Percentiles rank a stretch among this genome's conserved stretches.
phyloP scores from a whole-genome alignment of 2,113 vertebrate genomes.

The Cheilinus undulatus region DNA sequence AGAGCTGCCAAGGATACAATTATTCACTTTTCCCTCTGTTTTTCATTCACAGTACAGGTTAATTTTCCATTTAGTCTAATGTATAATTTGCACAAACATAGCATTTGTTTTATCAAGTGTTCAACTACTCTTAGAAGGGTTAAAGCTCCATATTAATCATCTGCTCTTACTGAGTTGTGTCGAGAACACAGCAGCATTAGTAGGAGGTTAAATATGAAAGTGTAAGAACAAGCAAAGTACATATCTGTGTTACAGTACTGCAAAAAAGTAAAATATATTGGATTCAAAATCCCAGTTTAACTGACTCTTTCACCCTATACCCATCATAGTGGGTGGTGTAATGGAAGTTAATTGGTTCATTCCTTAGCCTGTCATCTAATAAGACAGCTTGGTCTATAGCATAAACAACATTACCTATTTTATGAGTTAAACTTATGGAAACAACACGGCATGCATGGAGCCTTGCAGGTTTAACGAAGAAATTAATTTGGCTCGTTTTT shows the following conservation, averaged over 20 bases:
- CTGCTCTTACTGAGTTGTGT: conserved; percentile 15
- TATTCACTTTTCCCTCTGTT: not conserved
- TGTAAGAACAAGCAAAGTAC: conserved; percentile 1
- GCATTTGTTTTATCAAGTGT: too few relatives aligned
- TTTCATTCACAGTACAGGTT: not conserved
- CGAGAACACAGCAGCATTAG: conserved; percentile 28
- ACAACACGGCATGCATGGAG: too few relatives aligned
- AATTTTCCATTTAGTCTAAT: not conserved
- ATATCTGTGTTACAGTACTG: conserved; percentile 8
- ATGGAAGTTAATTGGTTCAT: conserved; percentile 43
- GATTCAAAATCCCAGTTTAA: conserved; percentile 45
- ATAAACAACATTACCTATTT: too few relatives aligned
- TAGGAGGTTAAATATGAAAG: conserved; percentile 15
- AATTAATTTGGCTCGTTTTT: too few relatives aligned
- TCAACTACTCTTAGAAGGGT: too few relatives aligned
- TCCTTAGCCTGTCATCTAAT: conserved; percentile 8
- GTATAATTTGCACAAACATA: too few relatives aligned
- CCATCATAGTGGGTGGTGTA: conserved; percentile 21
- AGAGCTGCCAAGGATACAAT: not conserved
- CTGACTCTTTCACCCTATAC: conserved; percentile 55
- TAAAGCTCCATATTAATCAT: not conserved
- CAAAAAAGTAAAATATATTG: conserved; percentile 17
- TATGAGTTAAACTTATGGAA: too few relatives aligned
- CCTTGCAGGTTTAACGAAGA: too few relatives aligned
- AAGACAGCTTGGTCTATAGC: not conserved